These are phyloP conservation scores for Sinotaia quadrata DNA, from an alignment of 2,888 invertebrate genomes.

Conservation along the genomic window DNA sequence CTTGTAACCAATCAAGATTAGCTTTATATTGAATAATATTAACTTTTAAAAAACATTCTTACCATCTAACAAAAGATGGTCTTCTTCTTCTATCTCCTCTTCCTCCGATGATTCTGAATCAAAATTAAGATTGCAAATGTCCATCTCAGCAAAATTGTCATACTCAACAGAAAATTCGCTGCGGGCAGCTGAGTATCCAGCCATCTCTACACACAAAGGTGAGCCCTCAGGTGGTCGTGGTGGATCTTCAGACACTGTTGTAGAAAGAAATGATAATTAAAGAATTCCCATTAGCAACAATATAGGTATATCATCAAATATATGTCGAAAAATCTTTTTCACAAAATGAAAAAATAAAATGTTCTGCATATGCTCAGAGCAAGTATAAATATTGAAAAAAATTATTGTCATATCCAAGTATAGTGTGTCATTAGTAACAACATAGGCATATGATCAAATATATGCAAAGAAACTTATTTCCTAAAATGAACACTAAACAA, in stretches of 20 bases:
- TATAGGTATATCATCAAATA: neutral
- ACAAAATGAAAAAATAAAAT: neutral
- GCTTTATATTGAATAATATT: no score
- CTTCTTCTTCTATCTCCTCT: slow-evolving; percentile 40
- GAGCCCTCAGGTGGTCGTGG: slow-evolving; percentile 75
- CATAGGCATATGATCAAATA: no score
- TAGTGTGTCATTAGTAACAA: no score
- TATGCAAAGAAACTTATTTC: no score
- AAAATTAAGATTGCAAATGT: slow-evolving; percentile 75
- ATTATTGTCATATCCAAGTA: no score
- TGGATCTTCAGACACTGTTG: slow-evolving; percentile 77
- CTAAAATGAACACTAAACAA: no score
- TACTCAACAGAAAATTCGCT: slow-evolving; percentile 89
- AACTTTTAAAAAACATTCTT: no score
- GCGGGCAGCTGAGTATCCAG: slow-evolving; percentile 88
- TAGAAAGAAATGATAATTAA: neutral
- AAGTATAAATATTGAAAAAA: no score
- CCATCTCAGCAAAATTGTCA: slow-evolving; percentile 85
- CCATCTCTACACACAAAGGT: slow-evolving; percentile 68
- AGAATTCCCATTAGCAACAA: neutral
- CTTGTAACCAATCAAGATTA: no score
- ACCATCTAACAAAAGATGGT: no score
- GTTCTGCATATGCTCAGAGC: no score
- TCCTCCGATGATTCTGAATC: slow-evolving; percentile 57
- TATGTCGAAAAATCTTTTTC: neutral